Evolutionary conservation across 1,140 invertebrate species (phyloP).

Genomic region (Brachionus angularis): DNA sequence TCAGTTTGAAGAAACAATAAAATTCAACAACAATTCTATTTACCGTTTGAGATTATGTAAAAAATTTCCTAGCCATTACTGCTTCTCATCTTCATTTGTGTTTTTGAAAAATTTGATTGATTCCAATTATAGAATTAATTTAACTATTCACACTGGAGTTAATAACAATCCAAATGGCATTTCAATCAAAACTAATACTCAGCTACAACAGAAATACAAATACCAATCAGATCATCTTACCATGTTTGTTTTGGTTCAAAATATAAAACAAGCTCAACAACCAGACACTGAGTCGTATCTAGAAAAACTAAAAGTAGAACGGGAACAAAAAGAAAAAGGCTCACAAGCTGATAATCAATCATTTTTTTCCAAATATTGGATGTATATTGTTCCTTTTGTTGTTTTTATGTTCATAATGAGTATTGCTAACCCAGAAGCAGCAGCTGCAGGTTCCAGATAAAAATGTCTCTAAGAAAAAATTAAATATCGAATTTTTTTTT

Average conservation of each 20-base stretch:
- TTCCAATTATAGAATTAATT: neutral
- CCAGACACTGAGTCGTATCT: constrained; percentile 39
- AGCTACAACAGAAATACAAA: too few relatives aligned
- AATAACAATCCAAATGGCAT: constrained; percentile 15
- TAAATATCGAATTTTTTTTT: too few relatives aligned
- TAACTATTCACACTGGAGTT: constrained; percentile 13
- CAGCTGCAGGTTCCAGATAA: constrained; percentile 13
- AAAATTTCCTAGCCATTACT: neutral
- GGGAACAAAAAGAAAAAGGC: constrained; percentile 40
- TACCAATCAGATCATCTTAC: neutral
- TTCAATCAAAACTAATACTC: constrained; percentile 1
- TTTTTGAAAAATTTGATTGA: neutral
- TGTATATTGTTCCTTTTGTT: constrained; percentile 42
- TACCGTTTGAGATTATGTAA: constrained; percentile 25
- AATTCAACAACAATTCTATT: neutral
- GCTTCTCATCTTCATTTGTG: constrained; percentile 25
- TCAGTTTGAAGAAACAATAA: neutral
- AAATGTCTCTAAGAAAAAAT: too few relatives aligned
- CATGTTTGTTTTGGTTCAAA: neutral
- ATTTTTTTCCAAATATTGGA: constrained; percentile 42
- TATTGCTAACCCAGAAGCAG: constrained; percentile 41
- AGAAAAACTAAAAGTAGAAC: constrained; percentile 25
- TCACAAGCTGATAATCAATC: constrained; percentile 37
- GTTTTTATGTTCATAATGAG: constrained; percentile 34
- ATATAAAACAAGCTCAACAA: constrained; percentile 10